phyloP scores from a whole-genome alignment of 2,113 vertebrate genomes.

The Platycercus adscitus region DNA sequence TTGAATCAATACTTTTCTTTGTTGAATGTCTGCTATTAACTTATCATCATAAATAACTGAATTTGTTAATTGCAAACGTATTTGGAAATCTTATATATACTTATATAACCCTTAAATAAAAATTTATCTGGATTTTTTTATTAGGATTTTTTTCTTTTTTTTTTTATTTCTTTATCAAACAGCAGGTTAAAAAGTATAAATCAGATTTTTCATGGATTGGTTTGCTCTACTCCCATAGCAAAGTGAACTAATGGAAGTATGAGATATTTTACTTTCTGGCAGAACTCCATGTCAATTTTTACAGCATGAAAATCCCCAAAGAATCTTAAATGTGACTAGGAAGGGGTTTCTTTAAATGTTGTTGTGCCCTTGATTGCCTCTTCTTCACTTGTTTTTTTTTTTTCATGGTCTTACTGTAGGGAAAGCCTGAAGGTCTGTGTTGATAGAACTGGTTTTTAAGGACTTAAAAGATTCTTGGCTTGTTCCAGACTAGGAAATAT shows the following conservation, averaged over 20 bases:
- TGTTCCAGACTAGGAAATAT: not conserved
- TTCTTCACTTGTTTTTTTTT: not conserved
- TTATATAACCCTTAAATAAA: not conserved
- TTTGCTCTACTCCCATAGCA: not conserved
- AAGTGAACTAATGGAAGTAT: not conserved
- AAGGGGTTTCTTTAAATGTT: not conserved
- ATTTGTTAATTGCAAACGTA: not conserved
- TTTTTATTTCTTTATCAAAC: not conserved
- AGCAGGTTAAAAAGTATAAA: not conserved
- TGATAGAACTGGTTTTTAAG: not conserved
- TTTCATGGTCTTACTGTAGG: not conserved
- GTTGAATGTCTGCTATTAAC: constrained; percentile 21
- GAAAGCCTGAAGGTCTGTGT: not conserved
- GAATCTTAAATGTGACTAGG: not conserved
- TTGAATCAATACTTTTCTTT: constrained; percentile 40
- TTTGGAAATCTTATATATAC: not conserved
- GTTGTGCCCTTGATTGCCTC: not conserved
- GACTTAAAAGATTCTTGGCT: not conserved
- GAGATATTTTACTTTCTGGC: not conserved
- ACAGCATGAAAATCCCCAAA: not conserved
- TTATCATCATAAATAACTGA: constrained; percentile 32
- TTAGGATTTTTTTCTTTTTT: too few species aligned
- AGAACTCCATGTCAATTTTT: constrained; percentile 3
- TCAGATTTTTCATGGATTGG: not conserved
- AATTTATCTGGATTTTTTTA: not conserved